Evolutionary conservation across 2,797 vertebrate genomes (phyloP).

Genomic region (Gambusia yucatana): DNA sequence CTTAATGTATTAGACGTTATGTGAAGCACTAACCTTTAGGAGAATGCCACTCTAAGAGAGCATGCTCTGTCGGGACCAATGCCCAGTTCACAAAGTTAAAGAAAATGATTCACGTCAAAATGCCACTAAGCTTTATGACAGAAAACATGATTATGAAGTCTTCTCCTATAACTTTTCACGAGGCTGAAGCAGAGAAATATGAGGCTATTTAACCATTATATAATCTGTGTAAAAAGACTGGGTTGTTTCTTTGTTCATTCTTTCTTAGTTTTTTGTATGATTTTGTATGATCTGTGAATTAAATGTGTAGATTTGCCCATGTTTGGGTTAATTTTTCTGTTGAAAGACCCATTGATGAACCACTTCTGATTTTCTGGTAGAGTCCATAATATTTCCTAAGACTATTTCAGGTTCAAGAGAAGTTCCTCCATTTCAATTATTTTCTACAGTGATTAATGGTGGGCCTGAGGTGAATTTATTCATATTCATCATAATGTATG

Average conservation of each 20-base stretch:
- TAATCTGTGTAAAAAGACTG: neutral
- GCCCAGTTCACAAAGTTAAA: neutral
- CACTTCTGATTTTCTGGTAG: neutral
- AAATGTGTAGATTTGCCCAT: neutral
- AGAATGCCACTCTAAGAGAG: neutral
- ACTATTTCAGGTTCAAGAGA: neutral
- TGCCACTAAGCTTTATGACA: slow-evolving; percentile 1
- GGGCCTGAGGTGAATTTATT: neutral
- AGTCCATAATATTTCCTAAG: neutral
- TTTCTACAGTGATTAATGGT: neutral
- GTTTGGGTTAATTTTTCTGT: neutral
- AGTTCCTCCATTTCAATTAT: neutral
- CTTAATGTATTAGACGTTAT: neutral
- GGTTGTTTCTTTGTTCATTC: neutral
- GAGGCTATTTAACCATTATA: neutral
- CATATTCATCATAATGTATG: neutral
- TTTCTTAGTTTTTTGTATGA: neutral
- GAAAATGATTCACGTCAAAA: slow-evolving; percentile 1
- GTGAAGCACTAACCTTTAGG: neutral
- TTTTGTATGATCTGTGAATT: neutral
- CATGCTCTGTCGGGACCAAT: neutral
- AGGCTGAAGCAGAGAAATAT: neutral
- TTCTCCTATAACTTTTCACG: neutral
- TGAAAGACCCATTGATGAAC: neutral
- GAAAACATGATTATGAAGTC: neutral